These are phyloP conservation scores for Anableps anableps DNA, from an alignment of 2,797 vertebrate genomes.

Conservation along the genomic window DNA sequence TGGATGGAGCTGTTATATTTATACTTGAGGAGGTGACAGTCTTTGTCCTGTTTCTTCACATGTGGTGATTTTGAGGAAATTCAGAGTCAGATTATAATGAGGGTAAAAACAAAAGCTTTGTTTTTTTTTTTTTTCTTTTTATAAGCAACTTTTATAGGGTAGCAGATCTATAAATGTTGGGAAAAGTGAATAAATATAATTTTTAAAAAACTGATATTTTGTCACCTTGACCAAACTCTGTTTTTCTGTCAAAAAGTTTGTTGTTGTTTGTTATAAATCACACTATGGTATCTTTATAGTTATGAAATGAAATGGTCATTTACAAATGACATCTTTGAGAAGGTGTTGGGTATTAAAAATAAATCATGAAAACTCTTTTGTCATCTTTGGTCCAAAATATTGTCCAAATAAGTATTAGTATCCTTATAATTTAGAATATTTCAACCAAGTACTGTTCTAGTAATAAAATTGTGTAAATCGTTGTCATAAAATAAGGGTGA, in stretches of 20 bases:
- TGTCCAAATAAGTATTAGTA: neutral
- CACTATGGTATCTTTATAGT: neutral
- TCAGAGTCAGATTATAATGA: neutral
- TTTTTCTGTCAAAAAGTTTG: neutral
- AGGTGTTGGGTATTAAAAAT: neutral
- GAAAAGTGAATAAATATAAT: neutral
- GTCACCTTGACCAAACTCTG: neutral
- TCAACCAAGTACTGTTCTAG: neutral
- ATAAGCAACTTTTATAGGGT: neutral
- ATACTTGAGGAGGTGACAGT: conserved; percentile 1
- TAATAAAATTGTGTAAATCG: neutral
- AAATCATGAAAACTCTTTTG: neutral
- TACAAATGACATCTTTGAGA: neutral
- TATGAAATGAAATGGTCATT: neutral
- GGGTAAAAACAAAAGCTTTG: neutral
- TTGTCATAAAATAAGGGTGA: neutral
- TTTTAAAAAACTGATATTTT: too few relatives aligned
- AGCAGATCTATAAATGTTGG: neutral
- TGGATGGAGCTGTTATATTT: neutral
- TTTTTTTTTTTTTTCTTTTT: neutral
- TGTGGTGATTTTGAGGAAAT: conserved; percentile 4
- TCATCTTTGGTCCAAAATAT: neutral
- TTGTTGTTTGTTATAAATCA: neutral
- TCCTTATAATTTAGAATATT: neutral
- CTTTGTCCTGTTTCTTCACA: conserved; percentile 15